Conservation (phyloP, 2,888 invertebrate genomes). For the Reticulitermes lucifugus region DNA sequence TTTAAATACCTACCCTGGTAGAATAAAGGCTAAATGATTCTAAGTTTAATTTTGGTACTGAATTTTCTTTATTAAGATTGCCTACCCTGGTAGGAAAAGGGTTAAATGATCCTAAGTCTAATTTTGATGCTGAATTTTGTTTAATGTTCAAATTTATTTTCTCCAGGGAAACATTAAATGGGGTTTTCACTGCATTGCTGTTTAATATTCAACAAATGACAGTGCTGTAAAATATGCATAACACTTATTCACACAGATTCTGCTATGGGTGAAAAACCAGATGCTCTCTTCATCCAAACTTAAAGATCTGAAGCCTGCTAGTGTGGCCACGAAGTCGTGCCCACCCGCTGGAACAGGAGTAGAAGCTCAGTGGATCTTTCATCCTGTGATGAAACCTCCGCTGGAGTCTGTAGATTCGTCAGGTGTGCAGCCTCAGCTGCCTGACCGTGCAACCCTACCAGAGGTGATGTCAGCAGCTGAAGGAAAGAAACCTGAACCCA, state of each 20-base stretch:
- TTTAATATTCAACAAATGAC: no score
- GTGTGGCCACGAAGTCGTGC: conserved; percentile 21
- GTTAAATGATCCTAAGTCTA: no score
- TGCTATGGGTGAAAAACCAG: conserved; percentile 57
- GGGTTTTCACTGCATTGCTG: no score
- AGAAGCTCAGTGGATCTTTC: conserved; percentile 56
- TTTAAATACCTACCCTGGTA: no score
- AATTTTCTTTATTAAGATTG: no score
- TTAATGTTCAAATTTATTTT: no score
- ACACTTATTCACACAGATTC: conserved; percentile 52
- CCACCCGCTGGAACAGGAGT: conserved; percentile 35
- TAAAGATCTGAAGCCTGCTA: conserved; percentile 31
- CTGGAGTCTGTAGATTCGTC: conserved; percentile 39
- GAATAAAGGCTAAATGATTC: no score
- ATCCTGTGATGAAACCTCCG: conserved; percentile 54
- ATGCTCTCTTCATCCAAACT: conserved; percentile 53
- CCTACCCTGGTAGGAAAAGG: no score
- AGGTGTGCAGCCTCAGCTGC: conserved; percentile 36
- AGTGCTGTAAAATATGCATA: no score
- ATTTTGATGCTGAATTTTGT: no score
- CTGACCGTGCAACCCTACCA: conserved; percentile 42
- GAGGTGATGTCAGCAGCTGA: conserved; percentile 50
- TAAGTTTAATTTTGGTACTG: no score
- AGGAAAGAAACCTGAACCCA: conserved; percentile 63
- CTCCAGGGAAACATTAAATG: no score